Percentiles rank a stretch among this genome's conserved stretches.
These are phyloP conservation scores for Thereva nobilitata DNA, from an alignment of 2,888 invertebrate species.

Conservation along the genomic window DNA sequence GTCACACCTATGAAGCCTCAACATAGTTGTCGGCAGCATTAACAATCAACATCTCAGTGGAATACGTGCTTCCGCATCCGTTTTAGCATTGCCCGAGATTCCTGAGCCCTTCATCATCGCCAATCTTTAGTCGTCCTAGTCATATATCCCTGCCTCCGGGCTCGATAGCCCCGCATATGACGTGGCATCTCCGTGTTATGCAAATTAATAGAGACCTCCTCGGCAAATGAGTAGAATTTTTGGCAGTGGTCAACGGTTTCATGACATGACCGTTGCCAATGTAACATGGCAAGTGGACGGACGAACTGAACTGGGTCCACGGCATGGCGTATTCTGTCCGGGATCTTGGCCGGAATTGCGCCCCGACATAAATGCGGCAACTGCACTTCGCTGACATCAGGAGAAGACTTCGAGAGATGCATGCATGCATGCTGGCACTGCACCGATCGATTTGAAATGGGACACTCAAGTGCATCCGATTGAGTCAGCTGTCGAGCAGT, in stretches of 20 bases:
- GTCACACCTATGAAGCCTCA: constrained; percentile 15
- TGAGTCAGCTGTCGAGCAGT: constrained; percentile 6
- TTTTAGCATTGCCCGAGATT: neutral
- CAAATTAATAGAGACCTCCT: constrained; percentile 6
- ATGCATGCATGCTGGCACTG: neutral
- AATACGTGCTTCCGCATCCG: neutral
- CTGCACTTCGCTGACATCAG: too few species aligned
- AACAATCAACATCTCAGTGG: neutral
- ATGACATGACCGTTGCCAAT: too few species aligned
- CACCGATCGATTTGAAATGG: constrained; percentile 15
- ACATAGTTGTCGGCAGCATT: constrained; percentile 8
- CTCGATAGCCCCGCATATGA: neutral
- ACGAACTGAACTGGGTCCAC: neutral
- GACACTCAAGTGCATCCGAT: constrained; percentile 16
- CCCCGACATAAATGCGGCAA: too few species aligned
- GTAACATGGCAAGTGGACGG: neutral
- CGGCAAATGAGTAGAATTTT: constrained; percentile 1
- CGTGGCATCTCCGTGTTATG: constrained; percentile 19
- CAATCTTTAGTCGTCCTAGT: neutral
- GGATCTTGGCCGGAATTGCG: too few species aligned
- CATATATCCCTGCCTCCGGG: constrained; percentile 2
- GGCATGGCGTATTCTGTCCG: too few species aligned
- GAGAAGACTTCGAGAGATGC: neutral
- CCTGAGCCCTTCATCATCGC: neutral
- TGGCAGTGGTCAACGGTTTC: neutral